Evolutionary conservation across 2,113 vertebrate genomes (phyloP), one percentile per base, ranked within the genome.

Genomic region (Cebidichthys violaceus): DNA sequence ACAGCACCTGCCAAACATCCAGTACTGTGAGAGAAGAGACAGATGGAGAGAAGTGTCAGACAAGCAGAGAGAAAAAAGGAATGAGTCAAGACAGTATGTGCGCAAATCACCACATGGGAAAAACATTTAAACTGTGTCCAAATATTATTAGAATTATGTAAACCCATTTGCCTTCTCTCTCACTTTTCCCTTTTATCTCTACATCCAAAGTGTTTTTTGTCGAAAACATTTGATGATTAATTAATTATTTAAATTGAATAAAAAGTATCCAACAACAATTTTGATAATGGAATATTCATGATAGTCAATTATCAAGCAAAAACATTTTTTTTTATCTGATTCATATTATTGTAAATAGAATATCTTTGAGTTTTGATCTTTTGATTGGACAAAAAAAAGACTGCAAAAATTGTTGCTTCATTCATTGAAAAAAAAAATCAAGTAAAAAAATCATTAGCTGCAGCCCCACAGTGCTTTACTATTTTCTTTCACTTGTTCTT

Each of bases 1-100:
- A 2, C 55, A 75, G 59, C 57, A 77, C 57, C 85, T 83, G 84
- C 74, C 77, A 87, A 71, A 67, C 54, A 64, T 41, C 31, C 52
- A 24, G 11, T 35, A 54, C 75, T 18, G 33, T 2, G 43, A 77
- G 67, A 81, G 59, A 47, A 6, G 39, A 69, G 50, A 55, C 7
- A 7, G 45, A 41, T 4, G 43, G 57, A 39, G 66, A 87, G 70
- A 61, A 27, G 3, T 43, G 62, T 68, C 54, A 39, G 77, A 13
- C 15, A 79, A 43, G 50, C 35, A 39, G 60, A 47, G 27, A 50
- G 20, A 57, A 52, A 55, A 27, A 15, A 57, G 29, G 4, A 41
- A 22, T 60, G 75, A 81, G 52, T 71, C 62, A 79, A 55, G 17
- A 4, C 18, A 43, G 13, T 20, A 27, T 57, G 47, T 35, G 35